Base-by-base conservation (phyloP, 2,113 vertebrate species). In the Hemibagrus wyckioides region DNA sequence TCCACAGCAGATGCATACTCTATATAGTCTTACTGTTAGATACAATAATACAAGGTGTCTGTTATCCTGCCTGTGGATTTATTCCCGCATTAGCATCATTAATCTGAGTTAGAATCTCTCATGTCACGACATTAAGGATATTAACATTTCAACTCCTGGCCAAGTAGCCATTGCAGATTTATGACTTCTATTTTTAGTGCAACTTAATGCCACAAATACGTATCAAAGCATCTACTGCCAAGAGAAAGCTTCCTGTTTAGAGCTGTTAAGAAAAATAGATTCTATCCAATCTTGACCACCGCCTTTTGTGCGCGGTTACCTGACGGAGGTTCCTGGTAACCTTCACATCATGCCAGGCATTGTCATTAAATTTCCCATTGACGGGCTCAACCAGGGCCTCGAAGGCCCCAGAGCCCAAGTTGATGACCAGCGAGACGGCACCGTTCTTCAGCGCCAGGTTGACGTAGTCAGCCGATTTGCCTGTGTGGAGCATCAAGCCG, bases 281-380 rank as follows among this genome's bases (percentile, higher is more conserved):
- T 69, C 77, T 84, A 84, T 84, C 88, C 86, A 54, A 67, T 89
- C 69, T 52, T 73, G 69, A 85, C 89, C 91, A 90, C 71, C 88
- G 86, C 89, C 77, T 84, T 91, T 89, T 91, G 83, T 73, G 94
- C 94, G 95, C 94, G 96, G 97, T 99, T 99, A 99, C 98, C 98
- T 99, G 98, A 99, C 98, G 97, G 96, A 99, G 97, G 96, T 99
- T 99, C 96, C 98, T 97, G 94, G 98, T 99, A 96, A 99, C 98
- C 97, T 99, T 99, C 95, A 99, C 98, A 96, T 99, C 98, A 95
- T 99, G 98, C 98, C 98, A 99, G 96, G 96, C 95, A 97, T 99
- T 99, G 97, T 99, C 98, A 97, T 99, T 99, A 97, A 99, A 99
- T 96, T 99, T 99, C 94, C 98, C 98, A 93, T 99, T 99, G 96